Percentiles rank a stretch among this genome's conserved stretches.
These are phyloP conservation scores for Mobula birostris DNA, from an alignment of 2,113 vertebrate genomes.

Conservation along the genomic window DNA sequence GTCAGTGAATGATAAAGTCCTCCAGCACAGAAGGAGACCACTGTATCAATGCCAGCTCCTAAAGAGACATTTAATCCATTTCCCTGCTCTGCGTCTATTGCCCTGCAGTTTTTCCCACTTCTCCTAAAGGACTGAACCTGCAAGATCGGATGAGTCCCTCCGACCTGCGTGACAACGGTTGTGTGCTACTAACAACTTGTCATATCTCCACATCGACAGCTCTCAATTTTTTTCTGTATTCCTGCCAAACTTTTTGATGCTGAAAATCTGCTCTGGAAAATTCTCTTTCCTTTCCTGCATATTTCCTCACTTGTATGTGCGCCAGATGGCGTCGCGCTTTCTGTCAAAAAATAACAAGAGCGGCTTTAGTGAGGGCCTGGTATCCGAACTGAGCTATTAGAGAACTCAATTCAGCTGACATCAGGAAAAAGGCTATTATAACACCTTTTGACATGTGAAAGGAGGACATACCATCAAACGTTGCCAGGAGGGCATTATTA, in stretches of 20 bases:
- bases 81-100: neutral
- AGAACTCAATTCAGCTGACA: conserved; percentile 2
- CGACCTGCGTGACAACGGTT: neutral
- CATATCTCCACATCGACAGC: conserved; percentile 24
- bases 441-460: neutral
- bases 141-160: neutral
- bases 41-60: neutral
- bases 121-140: neutral
- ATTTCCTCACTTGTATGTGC: conserved; percentile 30
- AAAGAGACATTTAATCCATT: neutral
- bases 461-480: neutral
- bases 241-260: conserved; percentile 35
- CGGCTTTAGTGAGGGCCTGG: conserved; percentile 7
- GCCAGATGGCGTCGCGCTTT: conserved; percentile 30
- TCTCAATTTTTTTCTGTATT: conserved; percentile 20
- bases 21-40: neutral
- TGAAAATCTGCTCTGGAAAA: conserved; percentile 37
- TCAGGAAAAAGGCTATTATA: conserved; percentile 11
- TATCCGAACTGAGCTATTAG: conserved; percentile 4
- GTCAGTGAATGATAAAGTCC: neutral
- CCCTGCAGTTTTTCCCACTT: too few relatives aligned
- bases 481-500: neutral
- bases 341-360: conserved; percentile 34
- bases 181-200: neutral
- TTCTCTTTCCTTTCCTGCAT: conserved; percentile 33